phyloP scores from a whole-genome alignment of 2,797 vertebrate genomes.

The Sparidentex hasta region DNA sequence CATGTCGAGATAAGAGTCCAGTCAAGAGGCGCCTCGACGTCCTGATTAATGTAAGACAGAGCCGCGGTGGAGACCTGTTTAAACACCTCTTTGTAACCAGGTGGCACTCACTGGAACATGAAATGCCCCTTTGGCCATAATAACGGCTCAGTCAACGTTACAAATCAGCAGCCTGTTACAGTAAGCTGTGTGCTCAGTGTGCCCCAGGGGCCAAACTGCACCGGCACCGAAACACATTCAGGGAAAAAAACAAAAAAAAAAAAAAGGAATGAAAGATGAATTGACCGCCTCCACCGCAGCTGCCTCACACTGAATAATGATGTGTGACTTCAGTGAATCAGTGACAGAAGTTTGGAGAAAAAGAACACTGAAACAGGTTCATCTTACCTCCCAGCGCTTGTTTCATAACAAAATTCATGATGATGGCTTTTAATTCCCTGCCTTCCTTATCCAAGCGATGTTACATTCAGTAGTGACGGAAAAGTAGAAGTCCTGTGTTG shows the following conservation, averaged over 20 bases:
- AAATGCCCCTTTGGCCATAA: conserved; percentile 37
- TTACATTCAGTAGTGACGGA: conserved; percentile 85
- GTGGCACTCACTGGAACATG: conserved; percentile 36
- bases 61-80: conserved; percentile 17
- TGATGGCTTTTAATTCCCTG: conserved; percentile 89
- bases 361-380: not conserved
- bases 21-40: conserved; percentile 6
- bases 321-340: not conserved
- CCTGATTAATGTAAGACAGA: conserved; percentile 26
- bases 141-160: conserved; percentile 18
- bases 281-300: not conserved
- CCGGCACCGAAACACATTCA: not conserved
- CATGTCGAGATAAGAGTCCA: conserved; percentile 49
- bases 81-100: conserved; percentile 20
- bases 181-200: conserved; percentile 22
- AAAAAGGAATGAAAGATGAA: not conserved
- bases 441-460: conserved; percentile 80
- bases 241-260: not conserved
- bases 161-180: conserved; percentile 48
- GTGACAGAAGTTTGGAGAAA: conserved; percentile 6
- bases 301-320: not conserved
- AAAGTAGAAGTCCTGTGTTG: conserved; percentile 70
- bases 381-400: conserved; percentile 96
- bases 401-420: conserved; percentile 98
- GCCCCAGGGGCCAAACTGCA: conserved; percentile 30